phyloP scores from a whole-genome alignment of 2,113 vertebrate species.

The Leucopsar rothschildi region DNA sequence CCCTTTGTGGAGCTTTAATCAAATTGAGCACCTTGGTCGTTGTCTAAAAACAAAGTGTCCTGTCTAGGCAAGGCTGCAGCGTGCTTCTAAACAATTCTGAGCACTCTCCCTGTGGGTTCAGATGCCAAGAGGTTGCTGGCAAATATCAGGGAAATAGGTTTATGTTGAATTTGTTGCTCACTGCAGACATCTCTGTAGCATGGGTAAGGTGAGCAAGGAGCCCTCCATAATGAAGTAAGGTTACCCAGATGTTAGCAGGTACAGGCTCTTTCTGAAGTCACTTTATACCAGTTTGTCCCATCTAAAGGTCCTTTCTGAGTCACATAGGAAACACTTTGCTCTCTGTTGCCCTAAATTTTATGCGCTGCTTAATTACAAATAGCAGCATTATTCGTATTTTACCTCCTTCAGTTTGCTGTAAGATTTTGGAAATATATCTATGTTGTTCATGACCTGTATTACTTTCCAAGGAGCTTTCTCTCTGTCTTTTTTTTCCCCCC shows the following conservation, averaged over 20 bases:
- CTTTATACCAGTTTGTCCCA: background rate
- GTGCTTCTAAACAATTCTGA: background rate
- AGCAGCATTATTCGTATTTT: background rate
- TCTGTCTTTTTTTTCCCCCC: background rate
- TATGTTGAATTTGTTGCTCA: background rate
- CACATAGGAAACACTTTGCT: background rate
- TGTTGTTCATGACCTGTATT: background rate
- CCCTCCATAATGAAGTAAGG: fast-evolving
- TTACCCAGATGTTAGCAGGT: background rate
- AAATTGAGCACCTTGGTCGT: background rate
- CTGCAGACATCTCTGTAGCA: background rate
- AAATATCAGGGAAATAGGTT: background rate
- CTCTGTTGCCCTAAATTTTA: background rate
- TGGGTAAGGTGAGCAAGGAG: background rate
- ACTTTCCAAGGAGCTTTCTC: background rate
- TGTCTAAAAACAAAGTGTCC: background rate
- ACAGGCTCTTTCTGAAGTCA: background rate
- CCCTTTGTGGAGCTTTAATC: background rate
- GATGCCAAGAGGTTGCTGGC: background rate
- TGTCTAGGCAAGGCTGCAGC: background rate
- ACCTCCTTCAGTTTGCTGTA: background rate
- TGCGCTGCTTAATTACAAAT: background rate
- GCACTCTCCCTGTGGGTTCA: background rate
- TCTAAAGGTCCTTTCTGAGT: background rate
- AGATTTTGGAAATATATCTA: background rate